Conservation (phyloP, 2,113 vertebrate species). For the Antennarius striatus region DNA sequence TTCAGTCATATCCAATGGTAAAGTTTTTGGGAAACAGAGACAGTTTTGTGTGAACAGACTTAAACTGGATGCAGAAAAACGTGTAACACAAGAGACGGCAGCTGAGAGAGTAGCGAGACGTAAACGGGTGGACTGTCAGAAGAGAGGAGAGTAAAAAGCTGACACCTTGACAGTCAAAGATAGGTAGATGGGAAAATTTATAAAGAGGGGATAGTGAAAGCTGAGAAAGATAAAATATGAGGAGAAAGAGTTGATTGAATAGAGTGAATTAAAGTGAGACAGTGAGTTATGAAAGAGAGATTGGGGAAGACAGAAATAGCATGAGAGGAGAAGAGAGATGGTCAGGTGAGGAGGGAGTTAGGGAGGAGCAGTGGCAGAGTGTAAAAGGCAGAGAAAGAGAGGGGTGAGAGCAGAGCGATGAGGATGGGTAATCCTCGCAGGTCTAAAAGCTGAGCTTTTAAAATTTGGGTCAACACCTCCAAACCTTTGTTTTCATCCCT, state of each 20-base stretch:
- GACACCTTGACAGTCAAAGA: conserved; percentile 37
- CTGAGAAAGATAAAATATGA: conserved; percentile 42
- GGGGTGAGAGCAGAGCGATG: conserved; percentile 54
- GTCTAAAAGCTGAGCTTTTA: conserved; percentile 69
- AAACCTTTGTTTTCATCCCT: conserved; percentile 62
- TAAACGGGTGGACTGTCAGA: conserved; percentile 11
- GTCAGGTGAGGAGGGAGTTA: conserved; percentile 10
- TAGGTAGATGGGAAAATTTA: conserved; percentile 45
- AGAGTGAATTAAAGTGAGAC: conserved; percentile 56
- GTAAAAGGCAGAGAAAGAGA: conserved; percentile 44
- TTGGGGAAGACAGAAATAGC: conserved; percentile 45
- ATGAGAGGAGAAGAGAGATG: conserved; percentile 42
- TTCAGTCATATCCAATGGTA: too few species aligned
- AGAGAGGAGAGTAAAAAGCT: background rate
- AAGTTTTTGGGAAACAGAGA: too few species aligned
- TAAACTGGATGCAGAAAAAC: too few species aligned
- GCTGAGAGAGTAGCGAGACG: background rate
- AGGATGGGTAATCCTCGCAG: conserved; percentile 63
- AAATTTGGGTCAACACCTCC: conserved; percentile 70
- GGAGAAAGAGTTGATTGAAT: conserved; percentile 53
- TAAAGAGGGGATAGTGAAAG: conserved; percentile 33
- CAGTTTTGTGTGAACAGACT: too few species aligned
- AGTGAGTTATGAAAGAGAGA: conserved; percentile 66
- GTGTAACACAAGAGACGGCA: background rate
- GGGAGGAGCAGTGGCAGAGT: conserved; percentile 12